Evolutionary conservation across 2,888 invertebrate species (phyloP), one percentile per base, ranked within the genome.

Genomic region (Sminthurinus aureus): DNA sequence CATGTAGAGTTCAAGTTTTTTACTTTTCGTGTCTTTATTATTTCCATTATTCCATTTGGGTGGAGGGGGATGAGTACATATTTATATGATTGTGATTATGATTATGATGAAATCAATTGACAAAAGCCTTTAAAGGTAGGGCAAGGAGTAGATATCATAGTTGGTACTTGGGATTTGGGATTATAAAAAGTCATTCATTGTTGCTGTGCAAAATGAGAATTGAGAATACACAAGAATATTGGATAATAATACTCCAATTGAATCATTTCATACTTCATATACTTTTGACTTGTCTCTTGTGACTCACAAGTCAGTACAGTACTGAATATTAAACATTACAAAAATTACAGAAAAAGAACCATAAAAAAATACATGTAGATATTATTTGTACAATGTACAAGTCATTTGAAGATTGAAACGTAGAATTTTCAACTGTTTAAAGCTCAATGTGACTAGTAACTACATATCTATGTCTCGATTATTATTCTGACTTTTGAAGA

Each of bases 401-500:
- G 6, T 38, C 38, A 38, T 38, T 38, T 38, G 38, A 38, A 38
- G 38, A 38, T 38, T 4, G 38, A 38, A 38, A 38, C 1, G 6
- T 38, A 38, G 38, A 38, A 38, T 38, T 38, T 58, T 11, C 58
- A 58, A 58, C 9, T 58, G 15, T 58, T 15, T 58, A 12, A 12
- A 12, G 11, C 9, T 12, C 11, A 26, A 71, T 71, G 24, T 24
- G 22, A 71, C 24, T 22, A 12, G 22, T 8, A 3, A 71, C n/a
- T 18, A 2, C 22, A n/a, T 69, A 11, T 22, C 22, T 69, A 20
- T 20, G 20, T 67, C n/a, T 8, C 6, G 11, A n/a, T 71, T 22
- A 11, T 71, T 22, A 11, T 20, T 71, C 13, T 3, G 24, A 71
- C 64, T 51, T 38, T 71, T 80, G 67, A 80, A 80, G 80, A 15